Base-by-base conservation (phyloP, 2,888 invertebrate species). In the Spatulosminthurus flaviceps region DNA sequence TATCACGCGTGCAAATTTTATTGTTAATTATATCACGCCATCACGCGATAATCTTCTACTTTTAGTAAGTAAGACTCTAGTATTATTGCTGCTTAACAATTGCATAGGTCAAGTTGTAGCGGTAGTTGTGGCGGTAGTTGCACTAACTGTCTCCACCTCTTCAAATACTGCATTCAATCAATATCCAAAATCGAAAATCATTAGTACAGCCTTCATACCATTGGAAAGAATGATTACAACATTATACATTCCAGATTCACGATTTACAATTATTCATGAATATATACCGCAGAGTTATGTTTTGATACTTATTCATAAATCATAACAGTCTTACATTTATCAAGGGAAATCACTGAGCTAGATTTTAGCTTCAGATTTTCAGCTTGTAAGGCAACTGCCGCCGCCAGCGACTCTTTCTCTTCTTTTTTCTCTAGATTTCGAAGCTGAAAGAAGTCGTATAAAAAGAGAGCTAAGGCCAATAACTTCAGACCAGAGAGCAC, bases 391-490 rank as follows among this genome's bases (percentile, higher is more conserved):
- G 76, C 69, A 83, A 91, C 91, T 41, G 92, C 89, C 51, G 91
- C 91, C 26, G 92, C 87, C 34, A 85, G 82, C 74, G 92, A 91
- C 81, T 91, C 88, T 82, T 89, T 88, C 51, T 90, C 90, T 85
- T 92, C 91, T 77, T 91, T 88, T 82, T 92, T 90, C 81, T 87
- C 86, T 85, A 94, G 92, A 85, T 93, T 90, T 73, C 93, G 90
- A 74, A 96, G 95, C 72, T 96, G 89, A 92, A 95, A 94, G 95
- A 95, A 96, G 87, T 96, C 96, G 41, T 94, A 91, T 85, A 94
- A 88, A 88, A 96, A 96, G 86, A 96, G 92, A 11, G 93, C 92
- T 79, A 95, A 88, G 0, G 96, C 96, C 66, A 96, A 89, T 78
- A 95, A 92, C 89, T 96, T 96, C 77, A 96, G 94, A 9, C 93